Evolutionary conservation across 2,797 vertebrate genomes (phyloP).

Genomic region (Myiothlypis chrysogaster): DNA sequence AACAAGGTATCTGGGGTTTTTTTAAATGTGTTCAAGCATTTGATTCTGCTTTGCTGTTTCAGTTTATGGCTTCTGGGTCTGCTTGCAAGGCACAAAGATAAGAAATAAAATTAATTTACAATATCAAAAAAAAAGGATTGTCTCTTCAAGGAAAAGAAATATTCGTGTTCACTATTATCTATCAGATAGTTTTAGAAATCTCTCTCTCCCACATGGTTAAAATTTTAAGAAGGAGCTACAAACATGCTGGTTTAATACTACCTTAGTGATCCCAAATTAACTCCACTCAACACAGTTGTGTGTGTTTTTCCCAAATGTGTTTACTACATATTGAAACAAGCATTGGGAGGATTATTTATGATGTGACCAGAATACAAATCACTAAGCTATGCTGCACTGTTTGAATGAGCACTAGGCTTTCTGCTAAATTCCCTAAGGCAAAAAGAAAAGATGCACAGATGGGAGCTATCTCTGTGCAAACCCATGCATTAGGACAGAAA

Average conservation of each 20-base stretch:
- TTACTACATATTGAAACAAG: slow-evolving; percentile 27
- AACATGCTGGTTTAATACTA: background rate
- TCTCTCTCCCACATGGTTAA: background rate
- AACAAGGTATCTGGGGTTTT: background rate
- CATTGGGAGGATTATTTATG: slow-evolving; percentile 39
- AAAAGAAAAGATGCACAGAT: slow-evolving; percentile 20
- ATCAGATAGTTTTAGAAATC: background rate
- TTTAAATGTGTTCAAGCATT: background rate
- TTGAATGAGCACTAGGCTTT: background rate
- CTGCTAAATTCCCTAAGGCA: slow-evolving; percentile 21
- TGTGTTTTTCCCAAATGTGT: slow-evolving; percentile 24
- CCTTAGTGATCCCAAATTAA: slow-evolving; percentile 23
- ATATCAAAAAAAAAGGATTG: background rate
- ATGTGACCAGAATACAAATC: slow-evolving; percentile 35
- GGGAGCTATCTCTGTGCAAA: background rate
- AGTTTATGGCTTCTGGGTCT: background rate
- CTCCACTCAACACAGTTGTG: background rate
- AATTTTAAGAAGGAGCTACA: background rate
- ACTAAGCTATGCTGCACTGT: background rate
- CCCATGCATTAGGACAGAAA: background rate
- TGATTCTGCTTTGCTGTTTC: background rate
- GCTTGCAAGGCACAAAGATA: background rate
- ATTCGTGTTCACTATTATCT: background rate
- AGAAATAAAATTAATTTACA: slow-evolving; percentile 9
- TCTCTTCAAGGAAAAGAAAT: background rate